Evolutionary conservation across 2,888 invertebrate species (phyloP).

Genomic region (Eupithecia centaureata): DNA sequence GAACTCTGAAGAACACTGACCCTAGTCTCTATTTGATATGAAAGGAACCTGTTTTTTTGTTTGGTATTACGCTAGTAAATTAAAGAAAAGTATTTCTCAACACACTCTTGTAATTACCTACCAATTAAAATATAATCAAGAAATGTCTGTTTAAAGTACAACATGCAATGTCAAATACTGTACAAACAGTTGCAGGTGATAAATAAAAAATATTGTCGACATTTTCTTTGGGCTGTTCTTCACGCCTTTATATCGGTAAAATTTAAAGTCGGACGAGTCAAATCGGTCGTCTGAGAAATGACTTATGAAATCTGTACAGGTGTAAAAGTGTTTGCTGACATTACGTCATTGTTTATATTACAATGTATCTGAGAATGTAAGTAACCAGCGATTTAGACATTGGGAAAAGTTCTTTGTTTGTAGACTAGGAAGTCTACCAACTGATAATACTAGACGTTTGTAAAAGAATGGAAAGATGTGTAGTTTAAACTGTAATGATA

Average conservation of each 20-base stretch:
- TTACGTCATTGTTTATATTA: conserved; percentile 63
- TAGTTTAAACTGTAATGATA: no score
- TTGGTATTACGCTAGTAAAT: not conserved
- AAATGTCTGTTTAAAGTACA: conserved; percentile 23
- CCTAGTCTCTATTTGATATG: no score
- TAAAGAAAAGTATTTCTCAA: not conserved
- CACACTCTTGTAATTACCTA: conserved; percentile 1
- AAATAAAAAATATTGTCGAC: conserved; percentile 39
- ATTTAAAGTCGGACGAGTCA: conserved; percentile 72
- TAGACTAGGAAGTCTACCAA: not conserved
- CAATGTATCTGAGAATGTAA: conserved; percentile 37
- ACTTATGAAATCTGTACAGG: conserved; percentile 76
- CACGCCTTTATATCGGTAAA: conserved; percentile 58
- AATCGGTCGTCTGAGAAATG: conserved; percentile 68
- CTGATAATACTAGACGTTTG: no score
- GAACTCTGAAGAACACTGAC: no score
- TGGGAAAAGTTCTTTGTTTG: conserved; percentile 29
- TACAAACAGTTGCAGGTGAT: conserved; percentile 38
- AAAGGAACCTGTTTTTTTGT: not conserved
- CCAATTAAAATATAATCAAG: conserved; percentile 21
- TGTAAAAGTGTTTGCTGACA: conserved; percentile 61
- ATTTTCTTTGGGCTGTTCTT: conserved; percentile 60
- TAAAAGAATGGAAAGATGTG: no score
- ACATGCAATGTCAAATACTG: conserved; percentile 38
- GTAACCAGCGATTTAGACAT: conserved; percentile 41